A percentile compares a stretch with the other conserved stretches of the same genome.
These are phyloP conservation scores for Willisornis vidua DNA, from an alignment of 2,113 vertebrate genomes.

Conservation along the genomic window DNA sequence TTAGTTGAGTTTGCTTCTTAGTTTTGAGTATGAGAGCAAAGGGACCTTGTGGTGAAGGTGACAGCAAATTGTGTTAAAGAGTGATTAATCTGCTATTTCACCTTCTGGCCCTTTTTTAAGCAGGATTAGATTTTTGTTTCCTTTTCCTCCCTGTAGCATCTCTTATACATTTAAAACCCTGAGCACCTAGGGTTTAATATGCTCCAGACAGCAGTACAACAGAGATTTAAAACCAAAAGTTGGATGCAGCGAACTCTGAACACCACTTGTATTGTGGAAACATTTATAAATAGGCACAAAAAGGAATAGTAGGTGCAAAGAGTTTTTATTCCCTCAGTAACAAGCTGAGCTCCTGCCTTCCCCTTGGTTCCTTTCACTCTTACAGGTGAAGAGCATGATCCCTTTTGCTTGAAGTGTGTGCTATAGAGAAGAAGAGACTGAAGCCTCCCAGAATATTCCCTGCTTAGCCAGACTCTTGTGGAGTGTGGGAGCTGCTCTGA, in stretches of 20 bases:
- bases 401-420: constrained; percentile 1
- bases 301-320: constrained; percentile 19
- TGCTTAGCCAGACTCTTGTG: neutral
- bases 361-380: neutral
- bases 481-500: neutral
- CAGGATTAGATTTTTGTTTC: constrained; percentile 14
- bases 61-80: constrained; percentile 41
- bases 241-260: neutral
- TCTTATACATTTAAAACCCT: constrained; percentile 6
- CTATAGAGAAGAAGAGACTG: neutral
- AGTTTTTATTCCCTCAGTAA: constrained; percentile 20
- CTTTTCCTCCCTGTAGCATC: constrained; percentile 7
- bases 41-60: constrained; percentile 16
- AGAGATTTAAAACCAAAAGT: constrained; percentile 26
- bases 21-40: constrained; percentile 13
- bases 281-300: constrained; percentile 23
- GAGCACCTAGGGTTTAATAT: constrained; percentile 43
- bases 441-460: neutral
- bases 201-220: constrained; percentile 15
- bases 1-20: neutral
- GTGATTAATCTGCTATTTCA: constrained; percentile 48
- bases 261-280: constrained; percentile 22
- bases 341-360: neutral
- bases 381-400: neutral
- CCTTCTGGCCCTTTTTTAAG: constrained; percentile 13